Percentiles rank a stretch among this genome's conserved stretches.
Evolutionary conservation across 1,140 invertebrate species (phyloP).

Genomic region (Cheumatopsyche charites): DNA sequence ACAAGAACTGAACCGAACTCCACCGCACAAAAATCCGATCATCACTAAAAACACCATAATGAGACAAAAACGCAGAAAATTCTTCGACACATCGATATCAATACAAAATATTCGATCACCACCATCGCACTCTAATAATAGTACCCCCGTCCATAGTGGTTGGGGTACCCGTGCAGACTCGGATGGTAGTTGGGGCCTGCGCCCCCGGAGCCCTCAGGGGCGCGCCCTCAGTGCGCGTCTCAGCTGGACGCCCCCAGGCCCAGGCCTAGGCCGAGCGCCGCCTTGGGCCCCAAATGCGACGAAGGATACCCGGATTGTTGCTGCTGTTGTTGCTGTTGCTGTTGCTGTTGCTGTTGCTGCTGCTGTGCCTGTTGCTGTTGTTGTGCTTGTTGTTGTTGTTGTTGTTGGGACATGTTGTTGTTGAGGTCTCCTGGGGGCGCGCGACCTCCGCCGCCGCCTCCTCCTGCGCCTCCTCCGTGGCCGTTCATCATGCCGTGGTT

Average conservation of each 20-base stretch:
- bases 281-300: conserved; percentile 55
- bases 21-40: no score
- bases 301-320: conserved; percentile 34
- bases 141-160: conserved; percentile 22
- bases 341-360: conserved; percentile 56
- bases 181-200: conserved; percentile 13
- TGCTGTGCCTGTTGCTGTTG: conserved; percentile 33
- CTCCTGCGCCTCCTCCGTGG: conserved; percentile 33
- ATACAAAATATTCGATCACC: no score
- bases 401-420: conserved; percentile 60
- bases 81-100: no score
- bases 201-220: conserved; percentile 52
- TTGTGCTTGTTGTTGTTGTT: conserved; percentile 44
- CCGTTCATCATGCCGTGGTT: conserved; percentile 57
- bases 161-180: not conserved
- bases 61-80: no score
- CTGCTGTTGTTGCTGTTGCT: conserved; percentile 26
- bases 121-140: conserved; percentile 26
- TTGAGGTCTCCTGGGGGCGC: conserved; percentile 58
- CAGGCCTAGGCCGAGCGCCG: conserved; percentile 48
- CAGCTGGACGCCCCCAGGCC: conserved; percentile 61
- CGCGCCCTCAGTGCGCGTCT: conserved; percentile 55
- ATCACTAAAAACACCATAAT: not conserved
- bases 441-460: conserved; percentile 46
- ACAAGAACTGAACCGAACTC: no score